Conservation (phyloP, 2,888 invertebrate species). For the Limnephilus lunatus region DNA sequence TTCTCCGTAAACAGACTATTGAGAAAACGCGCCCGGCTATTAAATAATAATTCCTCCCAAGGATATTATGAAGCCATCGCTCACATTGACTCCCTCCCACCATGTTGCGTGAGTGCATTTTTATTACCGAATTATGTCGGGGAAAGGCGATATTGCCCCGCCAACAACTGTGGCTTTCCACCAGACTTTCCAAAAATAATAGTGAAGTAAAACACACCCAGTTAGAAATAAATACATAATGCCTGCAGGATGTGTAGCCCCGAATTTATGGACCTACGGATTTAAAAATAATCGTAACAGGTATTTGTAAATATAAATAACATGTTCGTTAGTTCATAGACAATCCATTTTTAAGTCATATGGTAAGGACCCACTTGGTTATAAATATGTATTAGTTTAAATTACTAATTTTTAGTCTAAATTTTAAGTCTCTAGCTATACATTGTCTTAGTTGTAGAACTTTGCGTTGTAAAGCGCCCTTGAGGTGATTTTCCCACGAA, state of each 20-base stretch:
- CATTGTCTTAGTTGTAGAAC: too few species aligned
- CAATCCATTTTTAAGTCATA: too few species aligned
- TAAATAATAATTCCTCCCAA: constrained; percentile 40
- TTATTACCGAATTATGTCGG: constrained; percentile 45
- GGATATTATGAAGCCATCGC: constrained; percentile 45
- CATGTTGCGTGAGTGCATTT: constrained; percentile 47
- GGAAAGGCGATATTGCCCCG: constrained; percentile 40
- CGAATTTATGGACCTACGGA: background rate
- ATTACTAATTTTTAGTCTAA: too few species aligned
- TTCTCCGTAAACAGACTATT: constrained; percentile 6
- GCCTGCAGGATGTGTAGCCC: background rate
- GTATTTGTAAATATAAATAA: too few species aligned
- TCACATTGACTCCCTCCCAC: constrained; percentile 35
- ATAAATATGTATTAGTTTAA: too few species aligned
- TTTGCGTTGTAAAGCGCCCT: too few species aligned
- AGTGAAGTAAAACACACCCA: constrained; percentile 39
- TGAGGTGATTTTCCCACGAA: too few species aligned
- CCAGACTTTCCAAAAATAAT: constrained; percentile 34
- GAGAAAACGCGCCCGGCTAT: constrained; percentile 14
- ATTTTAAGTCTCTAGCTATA: too few species aligned
- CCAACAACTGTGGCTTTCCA: constrained; percentile 44
- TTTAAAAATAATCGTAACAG: too few species aligned
- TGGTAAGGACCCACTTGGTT: too few species aligned
- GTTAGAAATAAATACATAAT: constrained; percentile 31
- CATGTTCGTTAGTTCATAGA: too few species aligned